These are phyloP conservation scores for Diploptera punctata DNA, from an alignment of 2,888 invertebrate species.

Conservation along the genomic window DNA sequence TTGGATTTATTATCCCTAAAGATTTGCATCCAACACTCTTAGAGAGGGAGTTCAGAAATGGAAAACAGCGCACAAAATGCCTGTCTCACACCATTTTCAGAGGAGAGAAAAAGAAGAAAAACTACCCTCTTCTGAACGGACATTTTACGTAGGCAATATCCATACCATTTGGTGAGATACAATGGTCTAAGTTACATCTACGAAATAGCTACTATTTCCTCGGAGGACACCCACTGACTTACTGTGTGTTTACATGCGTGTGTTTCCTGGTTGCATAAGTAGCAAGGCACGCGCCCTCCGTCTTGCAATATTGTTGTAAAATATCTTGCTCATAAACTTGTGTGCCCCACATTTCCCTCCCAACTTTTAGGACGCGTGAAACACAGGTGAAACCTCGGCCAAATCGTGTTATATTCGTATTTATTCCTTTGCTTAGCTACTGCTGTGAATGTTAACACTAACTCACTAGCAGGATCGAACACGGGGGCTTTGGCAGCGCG, in stretches of 20 bases:
- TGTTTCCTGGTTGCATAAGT: conserved; percentile 19
- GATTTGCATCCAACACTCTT: not conserved
- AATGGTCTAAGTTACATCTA: conserved; percentile 33
- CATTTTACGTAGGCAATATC: conserved; percentile 48
- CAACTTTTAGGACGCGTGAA: too few relatives aligned
- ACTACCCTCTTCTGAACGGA: conserved; percentile 39
- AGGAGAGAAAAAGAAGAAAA: not conserved
- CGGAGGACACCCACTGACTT: not conserved
- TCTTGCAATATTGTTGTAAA: conserved; percentile 10
- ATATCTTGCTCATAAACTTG: conserved; percentile 1
- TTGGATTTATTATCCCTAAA: conserved; percentile 17
- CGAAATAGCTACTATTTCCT: conserved; percentile 41
- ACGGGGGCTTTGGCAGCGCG: too few relatives aligned
- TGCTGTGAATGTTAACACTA: too few relatives aligned
- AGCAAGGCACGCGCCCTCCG: not conserved
- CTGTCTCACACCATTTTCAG: conserved; percentile 11
- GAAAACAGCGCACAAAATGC: conserved; percentile 24
- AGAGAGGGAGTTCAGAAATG: not conserved
- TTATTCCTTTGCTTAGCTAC: too few relatives aligned
- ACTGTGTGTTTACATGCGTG: conserved; percentile 32
- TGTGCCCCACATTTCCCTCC: too few relatives aligned
- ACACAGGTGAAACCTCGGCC: too few relatives aligned
- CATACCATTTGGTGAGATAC: conserved; percentile 42
- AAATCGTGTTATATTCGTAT: too few relatives aligned
- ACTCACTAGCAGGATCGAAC: too few relatives aligned